Percentiles rank a stretch among this genome's conserved stretches.
Evolutionary conservation across 2,113 vertebrate genomes (phyloP).

Genomic region (Clarias macrocephalus): DNA sequence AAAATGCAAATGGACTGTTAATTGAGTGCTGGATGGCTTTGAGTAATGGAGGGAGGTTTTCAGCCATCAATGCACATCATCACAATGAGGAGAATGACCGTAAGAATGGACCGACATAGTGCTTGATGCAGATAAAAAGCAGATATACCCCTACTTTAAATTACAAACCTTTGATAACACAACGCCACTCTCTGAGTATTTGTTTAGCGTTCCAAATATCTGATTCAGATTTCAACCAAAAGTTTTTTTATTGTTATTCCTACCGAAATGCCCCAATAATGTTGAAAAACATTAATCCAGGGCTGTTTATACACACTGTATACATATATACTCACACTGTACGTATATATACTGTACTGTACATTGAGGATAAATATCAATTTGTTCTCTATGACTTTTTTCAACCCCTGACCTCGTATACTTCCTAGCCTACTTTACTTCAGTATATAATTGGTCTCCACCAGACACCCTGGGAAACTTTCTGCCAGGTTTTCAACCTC

Average conservation of each 20-base stretch:
- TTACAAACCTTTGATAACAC: background rate
- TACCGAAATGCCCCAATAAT: background rate
- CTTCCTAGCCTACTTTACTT: background rate
- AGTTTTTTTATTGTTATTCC: background rate
- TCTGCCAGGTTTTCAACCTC: background rate
- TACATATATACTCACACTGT: too few relatives aligned
- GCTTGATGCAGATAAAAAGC: background rate
- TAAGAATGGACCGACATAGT: slow-evolving; percentile 41
- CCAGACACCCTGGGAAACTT: background rate
- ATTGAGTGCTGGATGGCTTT: slow-evolving; percentile 72
- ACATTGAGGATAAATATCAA: background rate
- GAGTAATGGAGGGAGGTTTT: slow-evolving; percentile 69
- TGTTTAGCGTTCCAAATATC: background rate
- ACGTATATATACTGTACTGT: too few relatives aligned
- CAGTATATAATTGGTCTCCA: background rate
- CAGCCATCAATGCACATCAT: slow-evolving; percentile 68
- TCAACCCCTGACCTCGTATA: background rate
- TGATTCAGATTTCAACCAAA: background rate
- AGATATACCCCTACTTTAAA: background rate
- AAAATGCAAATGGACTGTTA: slow-evolving; percentile 75
- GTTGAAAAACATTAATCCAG: background rate
- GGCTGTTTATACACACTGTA: background rate
- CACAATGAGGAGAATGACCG: slow-evolving; percentile 57
- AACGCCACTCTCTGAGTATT: background rate
- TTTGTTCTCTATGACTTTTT: background rate